A percentile compares a stretch with the other conserved stretches of the same genome.
Conservation (phyloP, 2,797 vertebrate species). For the Sebastes ruberrimus region DNA sequence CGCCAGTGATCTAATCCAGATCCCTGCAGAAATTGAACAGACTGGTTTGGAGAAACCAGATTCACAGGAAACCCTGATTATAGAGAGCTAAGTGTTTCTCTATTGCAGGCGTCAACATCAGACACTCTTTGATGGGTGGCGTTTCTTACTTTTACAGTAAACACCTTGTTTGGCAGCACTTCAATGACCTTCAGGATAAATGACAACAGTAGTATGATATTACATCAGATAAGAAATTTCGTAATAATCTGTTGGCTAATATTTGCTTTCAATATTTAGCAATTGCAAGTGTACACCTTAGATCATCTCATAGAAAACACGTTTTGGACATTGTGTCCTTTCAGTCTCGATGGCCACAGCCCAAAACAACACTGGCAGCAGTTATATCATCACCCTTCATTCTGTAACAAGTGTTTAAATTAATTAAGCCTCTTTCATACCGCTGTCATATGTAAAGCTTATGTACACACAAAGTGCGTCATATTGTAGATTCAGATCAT, state of each 20-base stretch:
- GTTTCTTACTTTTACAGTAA: background rate
- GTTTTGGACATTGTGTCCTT: background rate
- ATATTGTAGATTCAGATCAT: background rate
- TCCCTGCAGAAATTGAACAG: slow-evolving; percentile 37
- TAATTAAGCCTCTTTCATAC: background rate
- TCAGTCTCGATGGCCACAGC: background rate
- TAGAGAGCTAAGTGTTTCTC: background rate
- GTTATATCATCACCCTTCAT: background rate
- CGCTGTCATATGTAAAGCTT: background rate
- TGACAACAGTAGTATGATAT: background rate
- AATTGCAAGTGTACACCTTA: background rate
- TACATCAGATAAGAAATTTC: background rate
- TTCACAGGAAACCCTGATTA: slow-evolving; percentile 24
- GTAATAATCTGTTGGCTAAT: background rate
- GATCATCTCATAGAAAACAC: background rate
- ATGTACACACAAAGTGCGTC: background rate
- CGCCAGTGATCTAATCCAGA: slow-evolving; percentile 55
- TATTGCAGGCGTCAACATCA: background rate
- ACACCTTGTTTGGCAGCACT: slow-evolving; percentile 1
- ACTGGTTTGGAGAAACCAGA: slow-evolving; percentile 12
- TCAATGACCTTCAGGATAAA: background rate
- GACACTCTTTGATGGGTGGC: background rate
- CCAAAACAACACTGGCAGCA: background rate
- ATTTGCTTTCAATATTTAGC: background rate
- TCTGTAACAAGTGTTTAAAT: background rate